Conservation (phyloP, 2,113 vertebrate species). For the Telmatochromis brachygnathus region DNA sequence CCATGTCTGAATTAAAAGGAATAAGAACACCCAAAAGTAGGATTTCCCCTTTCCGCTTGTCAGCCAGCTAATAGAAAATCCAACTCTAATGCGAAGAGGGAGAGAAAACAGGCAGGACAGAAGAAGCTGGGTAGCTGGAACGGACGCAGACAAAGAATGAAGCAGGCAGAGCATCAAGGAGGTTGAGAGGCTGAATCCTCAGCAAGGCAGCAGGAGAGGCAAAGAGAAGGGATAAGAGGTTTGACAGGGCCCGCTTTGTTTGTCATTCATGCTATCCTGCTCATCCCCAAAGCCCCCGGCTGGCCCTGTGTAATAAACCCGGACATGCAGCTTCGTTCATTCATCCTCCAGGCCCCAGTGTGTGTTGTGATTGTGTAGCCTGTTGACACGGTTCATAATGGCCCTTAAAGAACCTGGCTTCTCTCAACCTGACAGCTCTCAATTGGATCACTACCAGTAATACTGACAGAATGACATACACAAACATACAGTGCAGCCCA, state of each 20-base stretch:
- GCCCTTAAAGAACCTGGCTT: slow-evolving; percentile 57
- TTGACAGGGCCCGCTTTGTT: slow-evolving; percentile 52
- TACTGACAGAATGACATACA: slow-evolving; percentile 58
- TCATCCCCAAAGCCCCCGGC: slow-evolving; percentile 39
- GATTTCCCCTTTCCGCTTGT: slow-evolving; percentile 7
- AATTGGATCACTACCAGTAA: slow-evolving; percentile 49
- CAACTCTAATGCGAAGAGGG: not conserved
- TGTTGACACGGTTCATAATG: slow-evolving; percentile 63
- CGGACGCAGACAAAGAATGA: not conserved
- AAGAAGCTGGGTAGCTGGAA: not conserved
- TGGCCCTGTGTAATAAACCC: slow-evolving; percentile 49
- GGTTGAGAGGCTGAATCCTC: slow-evolving; percentile 26
- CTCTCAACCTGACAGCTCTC: slow-evolving; percentile 53
- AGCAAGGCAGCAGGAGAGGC: slow-evolving; percentile 23
- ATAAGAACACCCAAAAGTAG: slow-evolving; percentile 15
- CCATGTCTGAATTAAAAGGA: slow-evolving; percentile 3
- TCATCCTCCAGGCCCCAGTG: slow-evolving; percentile 42
- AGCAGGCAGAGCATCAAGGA: not conserved
- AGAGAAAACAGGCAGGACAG: not conserved
- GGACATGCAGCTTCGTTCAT: slow-evolving; percentile 45
- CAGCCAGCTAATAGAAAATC: not conserved
- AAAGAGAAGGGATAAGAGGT: slow-evolving; percentile 41
- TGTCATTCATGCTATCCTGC: slow-evolving; percentile 42
- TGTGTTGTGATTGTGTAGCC: slow-evolving; percentile 55
- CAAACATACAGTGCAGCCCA: slow-evolving; percentile 46